Base-by-base conservation (phyloP, 2,113 vertebrate species). In the Geothlypis trichas region DNA sequence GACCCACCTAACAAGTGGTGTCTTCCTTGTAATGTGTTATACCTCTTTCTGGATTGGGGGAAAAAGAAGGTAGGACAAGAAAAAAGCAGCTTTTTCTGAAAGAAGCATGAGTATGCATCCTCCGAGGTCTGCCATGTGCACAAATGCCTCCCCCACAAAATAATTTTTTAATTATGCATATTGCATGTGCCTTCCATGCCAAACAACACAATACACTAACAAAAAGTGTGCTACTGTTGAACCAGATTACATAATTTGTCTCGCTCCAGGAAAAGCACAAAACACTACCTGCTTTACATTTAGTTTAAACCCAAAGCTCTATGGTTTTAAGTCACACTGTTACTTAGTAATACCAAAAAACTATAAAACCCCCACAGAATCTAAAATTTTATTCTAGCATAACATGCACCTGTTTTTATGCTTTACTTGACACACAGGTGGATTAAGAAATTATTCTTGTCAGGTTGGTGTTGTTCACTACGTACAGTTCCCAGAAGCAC, bases 71-170 rank as follows among this genome's bases (percentile, higher is more conserved):
- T 27, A 33, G 11, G 7, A 39, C 37, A 46, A 30, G 35, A n/a
- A 47, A 30, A 30, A 2, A 2, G 1, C 33, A 68, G 13, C 37
- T 93, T 72, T 82, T 88, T 46, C 28, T 49, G 27, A 59, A 58
- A 59, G 26, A 28, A 85, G 49, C 1, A 2, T 1, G 7, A 78
- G 9, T 0, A 0, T 20, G 19, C 22, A 74, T 54, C n/a, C 52
- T 54, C 26, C 57, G 55, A 55, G 8, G 39, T 6, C 39, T 61
- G 49, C 52, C 44, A 47, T 1, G 0, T 2, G 7, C 39, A 73
- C 10, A 55, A 77, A 55, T 6, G 31, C 23, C 37, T 63, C 33
- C 39, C 8, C 33, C 11, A 61, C 23, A 72, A 28, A 76, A 51
- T n/a, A 6, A 47, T 24, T 65, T 57, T 11, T 8, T 12, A 35